A percentile compares a stretch with the other conserved stretches of the same genome.
Evolutionary conservation across 1,140 invertebrate genomes (phyloP).

Genomic region (Prorops nasuta): DNA sequence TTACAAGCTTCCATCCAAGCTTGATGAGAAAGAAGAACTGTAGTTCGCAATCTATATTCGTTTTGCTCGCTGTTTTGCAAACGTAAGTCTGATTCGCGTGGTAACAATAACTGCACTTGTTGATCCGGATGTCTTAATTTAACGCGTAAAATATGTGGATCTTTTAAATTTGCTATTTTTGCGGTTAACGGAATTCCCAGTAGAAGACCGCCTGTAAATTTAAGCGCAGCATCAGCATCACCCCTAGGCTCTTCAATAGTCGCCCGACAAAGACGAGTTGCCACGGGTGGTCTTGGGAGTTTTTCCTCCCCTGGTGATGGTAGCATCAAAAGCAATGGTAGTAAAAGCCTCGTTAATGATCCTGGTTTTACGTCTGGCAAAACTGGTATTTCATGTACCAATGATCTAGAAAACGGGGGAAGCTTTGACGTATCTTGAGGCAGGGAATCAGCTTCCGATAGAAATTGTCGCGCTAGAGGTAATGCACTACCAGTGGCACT

Average conservation of each 20-base stretch:
- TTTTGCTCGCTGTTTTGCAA: slow-evolving; percentile 49
- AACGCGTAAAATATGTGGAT: slow-evolving; percentile 72
- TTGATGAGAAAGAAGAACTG: slow-evolving; percentile 84
- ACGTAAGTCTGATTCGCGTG: slow-evolving; percentile 69
- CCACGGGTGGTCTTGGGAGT: slow-evolving; percentile 46
- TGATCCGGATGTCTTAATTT: slow-evolving; percentile 92
- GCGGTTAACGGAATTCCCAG: slow-evolving; percentile 83
- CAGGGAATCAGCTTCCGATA: slow-evolving; percentile 62
- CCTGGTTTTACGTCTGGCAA: slow-evolving; percentile 83
- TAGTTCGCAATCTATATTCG: slow-evolving; percentile 79
- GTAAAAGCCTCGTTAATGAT: slow-evolving; percentile 74
- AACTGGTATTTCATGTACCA: slow-evolving; percentile 75
- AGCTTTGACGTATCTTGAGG: slow-evolving; percentile 47
- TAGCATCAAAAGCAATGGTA: slow-evolving; percentile 69
- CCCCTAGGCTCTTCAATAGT: slow-evolving; percentile 81
- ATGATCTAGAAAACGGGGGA: slow-evolving; percentile 70
- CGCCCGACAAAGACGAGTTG: slow-evolving; percentile 65
- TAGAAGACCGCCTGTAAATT: slow-evolving; percentile 90
- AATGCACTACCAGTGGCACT: slow-evolving; percentile 63
- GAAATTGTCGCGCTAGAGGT: slow-evolving; percentile 64
- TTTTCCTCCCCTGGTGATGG: slow-evolving; percentile 47
- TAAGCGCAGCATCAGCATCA: slow-evolving; percentile 81
- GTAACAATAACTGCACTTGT: slow-evolving; percentile 78
- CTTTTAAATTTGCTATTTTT: slow-evolving; percentile 77
- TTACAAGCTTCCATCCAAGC: slow-evolving; percentile 87